Evolutionary conservation across 37 sponge, comb jelly and placozoan genomes (phyloP).

Genomic region (Aphrocallistes beatrix): DNA sequence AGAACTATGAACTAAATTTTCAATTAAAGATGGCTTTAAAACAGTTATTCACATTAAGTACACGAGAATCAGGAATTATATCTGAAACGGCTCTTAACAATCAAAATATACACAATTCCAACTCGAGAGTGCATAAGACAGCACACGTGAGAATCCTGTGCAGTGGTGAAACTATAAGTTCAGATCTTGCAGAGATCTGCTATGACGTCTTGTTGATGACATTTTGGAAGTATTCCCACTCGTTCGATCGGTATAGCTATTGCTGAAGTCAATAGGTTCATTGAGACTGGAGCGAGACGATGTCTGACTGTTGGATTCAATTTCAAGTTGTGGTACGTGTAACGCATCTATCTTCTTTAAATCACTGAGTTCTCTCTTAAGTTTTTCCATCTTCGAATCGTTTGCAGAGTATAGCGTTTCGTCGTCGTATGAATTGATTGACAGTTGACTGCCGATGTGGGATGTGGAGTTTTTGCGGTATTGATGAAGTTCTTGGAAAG

Average conservation of each 20-base stretch:
- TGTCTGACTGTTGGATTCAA: not conserved
- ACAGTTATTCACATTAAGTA: too few species aligned
- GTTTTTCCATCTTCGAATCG: not conserved
- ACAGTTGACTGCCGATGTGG: not conserved
- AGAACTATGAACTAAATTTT: too few species aligned
- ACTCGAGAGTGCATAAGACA: not conserved
- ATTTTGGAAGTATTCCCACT: not conserved
- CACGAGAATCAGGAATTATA: too few species aligned
- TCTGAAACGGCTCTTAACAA: too few species aligned
- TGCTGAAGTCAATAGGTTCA: not conserved
- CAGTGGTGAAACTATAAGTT: too few species aligned
- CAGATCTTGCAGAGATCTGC: not conserved
- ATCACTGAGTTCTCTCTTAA: not conserved
- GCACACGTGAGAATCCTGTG: not conserved
- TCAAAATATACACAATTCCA: constrained; percentile 1
- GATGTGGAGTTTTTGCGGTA: not conserved
- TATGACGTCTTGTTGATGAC: not conserved
- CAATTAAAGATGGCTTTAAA: too few species aligned
- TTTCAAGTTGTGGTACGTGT: not conserved
- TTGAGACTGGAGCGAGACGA: not conserved
- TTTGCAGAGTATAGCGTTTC: not conserved
- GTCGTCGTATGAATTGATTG: not conserved
- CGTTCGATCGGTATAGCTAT: not conserved
- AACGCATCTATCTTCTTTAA: not conserved
- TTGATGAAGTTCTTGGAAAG: not conserved